Evolutionary conservation across 2,797 vertebrate species (phyloP).

Genomic region (Sitta carolinensis): DNA sequence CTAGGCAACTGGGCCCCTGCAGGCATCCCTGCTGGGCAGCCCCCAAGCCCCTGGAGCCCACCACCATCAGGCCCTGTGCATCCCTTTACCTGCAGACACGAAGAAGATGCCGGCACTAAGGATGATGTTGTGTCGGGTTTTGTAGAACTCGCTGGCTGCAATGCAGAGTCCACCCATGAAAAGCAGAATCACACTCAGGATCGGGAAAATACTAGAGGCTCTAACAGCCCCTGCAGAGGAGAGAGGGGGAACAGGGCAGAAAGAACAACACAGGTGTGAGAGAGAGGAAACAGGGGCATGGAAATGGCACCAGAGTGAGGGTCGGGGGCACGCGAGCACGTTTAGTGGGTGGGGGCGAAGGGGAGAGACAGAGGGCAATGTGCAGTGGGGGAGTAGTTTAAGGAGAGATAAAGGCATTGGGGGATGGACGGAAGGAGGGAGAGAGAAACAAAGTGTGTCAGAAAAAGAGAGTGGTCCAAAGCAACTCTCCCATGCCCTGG

Average conservation of each 20-base stretch:
- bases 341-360: neutral
- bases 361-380: neutral
- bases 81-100: slow-evolving; percentile 91
- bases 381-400: neutral
- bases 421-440: neutral
- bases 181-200: slow-evolving; percentile 98
- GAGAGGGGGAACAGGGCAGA: slow-evolving; percentile 35
- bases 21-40: neutral
- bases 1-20: neutral
- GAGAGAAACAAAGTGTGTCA: slow-evolving; percentile 22
- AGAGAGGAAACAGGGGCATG: neutral
- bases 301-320: neutral
- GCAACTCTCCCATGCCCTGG: neutral
- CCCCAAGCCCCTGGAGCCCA: rapidly evolving
- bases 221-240: slow-evolving; percentile 88
- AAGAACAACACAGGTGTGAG: slow-evolving; percentile 22
- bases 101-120: slow-evolving; percentile 98
- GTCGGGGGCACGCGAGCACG: rapidly evolving
- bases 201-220: slow-evolving; percentile 98
- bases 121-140: slow-evolving; percentile 99
- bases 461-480: neutral
- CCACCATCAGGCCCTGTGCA: neutral
- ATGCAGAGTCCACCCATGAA: slow-evolving; percentile 99
- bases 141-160: slow-evolving; percentile 99
- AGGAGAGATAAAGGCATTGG: neutral